phyloP scores from a whole-genome alignment of 2,888 invertebrate species.

The Blera fallax region DNA sequence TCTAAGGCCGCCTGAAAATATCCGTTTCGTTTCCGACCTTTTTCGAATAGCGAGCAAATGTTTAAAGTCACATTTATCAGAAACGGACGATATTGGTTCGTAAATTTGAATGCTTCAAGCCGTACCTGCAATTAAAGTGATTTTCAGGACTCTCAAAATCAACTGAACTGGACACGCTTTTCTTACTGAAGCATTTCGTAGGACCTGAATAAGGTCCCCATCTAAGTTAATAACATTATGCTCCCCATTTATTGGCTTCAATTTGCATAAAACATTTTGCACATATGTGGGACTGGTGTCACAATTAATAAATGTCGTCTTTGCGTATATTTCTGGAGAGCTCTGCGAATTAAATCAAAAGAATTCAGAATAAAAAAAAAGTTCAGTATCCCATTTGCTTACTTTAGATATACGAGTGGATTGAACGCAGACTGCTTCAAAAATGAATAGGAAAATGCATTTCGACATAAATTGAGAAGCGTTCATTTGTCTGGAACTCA shows the following conservation, averaged over 20 bases:
- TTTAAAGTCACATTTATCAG: background rate
- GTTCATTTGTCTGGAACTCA: too few species aligned
- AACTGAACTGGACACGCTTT: background rate
- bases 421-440: too few species aligned
- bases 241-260: slow-evolving; percentile 1
- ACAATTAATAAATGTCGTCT: background rate
- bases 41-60: background rate
- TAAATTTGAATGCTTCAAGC: background rate
- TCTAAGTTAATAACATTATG: background rate
- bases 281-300: background rate
- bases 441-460: too few species aligned
- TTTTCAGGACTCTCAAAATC: background rate
- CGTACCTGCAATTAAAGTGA: background rate
- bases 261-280: background rate
- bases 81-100: slow-evolving; percentile 9
- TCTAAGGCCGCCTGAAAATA: background rate
- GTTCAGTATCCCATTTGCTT: too few species aligned
- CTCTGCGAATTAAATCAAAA: background rate
- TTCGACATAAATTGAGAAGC: too few species aligned
- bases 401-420: too few species aligned
- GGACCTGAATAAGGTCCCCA: background rate
- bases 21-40: background rate
- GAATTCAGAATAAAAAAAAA: too few species aligned
- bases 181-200: background rate
- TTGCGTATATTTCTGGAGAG: background rate